Evolutionary conservation across 2,888 invertebrate species (phyloP).

Genomic region (Idaea straminata): DNA sequence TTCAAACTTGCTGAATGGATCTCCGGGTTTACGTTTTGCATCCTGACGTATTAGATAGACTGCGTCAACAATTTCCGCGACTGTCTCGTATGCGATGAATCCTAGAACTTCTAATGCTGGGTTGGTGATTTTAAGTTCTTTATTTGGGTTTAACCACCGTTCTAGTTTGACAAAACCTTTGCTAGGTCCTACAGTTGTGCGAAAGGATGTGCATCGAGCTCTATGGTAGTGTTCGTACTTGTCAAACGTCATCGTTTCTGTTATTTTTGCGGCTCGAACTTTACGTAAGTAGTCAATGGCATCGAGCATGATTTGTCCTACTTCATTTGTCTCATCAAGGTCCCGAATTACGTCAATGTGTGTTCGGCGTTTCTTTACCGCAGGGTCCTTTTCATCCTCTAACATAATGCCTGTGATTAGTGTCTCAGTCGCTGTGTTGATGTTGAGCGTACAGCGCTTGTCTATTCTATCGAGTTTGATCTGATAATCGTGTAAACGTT

Average conservation of each 20-base stretch:
- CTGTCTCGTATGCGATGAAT: conserved; percentile 93
- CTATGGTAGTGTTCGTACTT: conserved; percentile 89
- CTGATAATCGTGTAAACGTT: conserved; percentile 87
- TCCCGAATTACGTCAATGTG: conserved; percentile 76
- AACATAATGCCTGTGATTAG: conserved; percentile 53
- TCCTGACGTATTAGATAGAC: conserved; percentile 91
- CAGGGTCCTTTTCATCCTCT: conserved; percentile 77
- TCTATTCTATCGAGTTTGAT: conserved; percentile 77
- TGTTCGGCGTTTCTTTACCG: conserved; percentile 62
- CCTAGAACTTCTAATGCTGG: conserved; percentile 88
- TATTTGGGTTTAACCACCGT: conserved; percentile 82
- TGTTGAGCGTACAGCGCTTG: conserved; percentile 45
- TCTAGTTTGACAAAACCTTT: conserved; percentile 81
- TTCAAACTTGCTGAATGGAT: conserved; percentile 85
- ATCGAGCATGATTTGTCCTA: conserved; percentile 76
- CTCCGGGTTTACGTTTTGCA: conserved; percentile 82
- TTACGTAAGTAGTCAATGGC: conserved; percentile 79
- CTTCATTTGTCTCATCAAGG: conserved; percentile 79
- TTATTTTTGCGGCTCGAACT: conserved; percentile 79
- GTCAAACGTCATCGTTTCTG: conserved; percentile 73
- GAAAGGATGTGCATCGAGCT: conserved; percentile 88
- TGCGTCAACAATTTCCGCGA: conserved; percentile 92
- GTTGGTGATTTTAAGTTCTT: conserved; percentile 81
- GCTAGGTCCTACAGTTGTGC: conserved; percentile 62
- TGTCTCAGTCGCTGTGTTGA: conserved; percentile 42